A percentile compares a stretch with the other conserved stretches of the same genome.
Conservation (phyloP, 2,113 vertebrate species). For the Litocranius walleri region DNA sequence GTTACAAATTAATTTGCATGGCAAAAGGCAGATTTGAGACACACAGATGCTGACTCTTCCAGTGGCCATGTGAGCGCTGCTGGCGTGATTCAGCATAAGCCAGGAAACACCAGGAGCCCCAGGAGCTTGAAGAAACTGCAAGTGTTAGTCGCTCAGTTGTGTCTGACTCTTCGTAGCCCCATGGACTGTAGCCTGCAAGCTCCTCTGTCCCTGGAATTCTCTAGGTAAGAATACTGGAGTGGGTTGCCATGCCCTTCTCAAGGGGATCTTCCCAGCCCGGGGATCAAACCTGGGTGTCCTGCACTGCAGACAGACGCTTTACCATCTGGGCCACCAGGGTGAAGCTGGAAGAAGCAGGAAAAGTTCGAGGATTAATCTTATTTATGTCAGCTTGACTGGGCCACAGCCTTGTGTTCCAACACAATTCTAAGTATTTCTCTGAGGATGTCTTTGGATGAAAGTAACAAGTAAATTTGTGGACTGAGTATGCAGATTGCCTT, state of each 20-base stretch:
- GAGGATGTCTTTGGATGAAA: not conserved
- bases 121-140: not conserved
- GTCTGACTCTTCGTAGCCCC: not conserved
- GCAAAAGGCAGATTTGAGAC: not conserved
- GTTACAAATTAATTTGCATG: not conserved
- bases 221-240: not conserved
- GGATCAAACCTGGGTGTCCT: not conserved
- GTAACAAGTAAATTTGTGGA: not conserved
- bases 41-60: not conserved
- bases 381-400: not conserved
- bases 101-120: not conserved
- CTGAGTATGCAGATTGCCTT: not conserved
- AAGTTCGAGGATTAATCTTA: not conserved
- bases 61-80: not conserved
- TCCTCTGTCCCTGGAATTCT: not conserved
- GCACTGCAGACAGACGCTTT: not conserved
- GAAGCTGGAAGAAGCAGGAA: not conserved
- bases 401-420: not conserved
- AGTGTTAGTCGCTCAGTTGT: not conserved
- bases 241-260: not conserved
- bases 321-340: not conserved
- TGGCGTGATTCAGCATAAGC: not conserved
- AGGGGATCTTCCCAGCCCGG: not conserved
- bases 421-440: not conserved
- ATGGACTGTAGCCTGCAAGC: not conserved